Evolutionary conservation across 2,888 invertebrate species (phyloP).

Genomic region (Phalera bucephala): DNA sequence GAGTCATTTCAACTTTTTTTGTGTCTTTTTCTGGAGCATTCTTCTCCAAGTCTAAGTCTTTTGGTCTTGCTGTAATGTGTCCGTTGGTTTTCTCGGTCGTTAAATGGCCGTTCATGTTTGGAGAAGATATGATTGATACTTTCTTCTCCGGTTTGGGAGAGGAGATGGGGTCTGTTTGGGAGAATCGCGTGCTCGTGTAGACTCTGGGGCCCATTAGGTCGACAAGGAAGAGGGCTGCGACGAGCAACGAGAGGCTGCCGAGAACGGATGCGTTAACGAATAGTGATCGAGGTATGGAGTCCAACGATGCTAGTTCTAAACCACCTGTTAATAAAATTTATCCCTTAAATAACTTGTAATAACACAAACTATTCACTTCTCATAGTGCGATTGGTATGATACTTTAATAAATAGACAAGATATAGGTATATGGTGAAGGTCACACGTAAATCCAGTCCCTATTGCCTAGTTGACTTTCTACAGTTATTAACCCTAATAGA

Average conservation of each 20-base stretch:
- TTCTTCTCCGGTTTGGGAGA: constrained; percentile 61
- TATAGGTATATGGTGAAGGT: no score
- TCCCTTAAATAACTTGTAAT: no score
- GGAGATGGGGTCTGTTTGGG: constrained; percentile 62
- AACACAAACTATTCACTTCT: no score
- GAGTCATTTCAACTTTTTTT: constrained; percentile 43
- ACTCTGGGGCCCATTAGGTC: constrained; percentile 85
- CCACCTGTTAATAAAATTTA: constrained; percentile 78
- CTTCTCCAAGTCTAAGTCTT: constrained; percentile 60
- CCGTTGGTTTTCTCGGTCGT: constrained; percentile 38
- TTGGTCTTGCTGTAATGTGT: constrained; percentile 55
- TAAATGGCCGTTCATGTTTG: constrained; percentile 41
- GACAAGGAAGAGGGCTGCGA: constrained; percentile 86
- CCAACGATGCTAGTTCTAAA: constrained; percentile 87
- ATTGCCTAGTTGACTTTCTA: no score
- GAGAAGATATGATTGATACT: constrained; percentile 52
- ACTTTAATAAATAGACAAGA: no score
- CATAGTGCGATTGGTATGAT: no score
- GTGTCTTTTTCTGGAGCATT: constrained; percentile 39
- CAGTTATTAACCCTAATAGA: no score
- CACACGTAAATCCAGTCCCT: no score
- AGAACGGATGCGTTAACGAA: constrained; percentile 88
- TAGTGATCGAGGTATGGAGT: constrained; percentile 86
- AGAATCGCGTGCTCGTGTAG: constrained; percentile 66
- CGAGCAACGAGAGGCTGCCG: constrained; percentile 85